Evolutionary conservation across 2,797 vertebrate species (phyloP), one percentile per base, ranked within the genome.

Genomic region (Choloepus didactylus): DNA sequence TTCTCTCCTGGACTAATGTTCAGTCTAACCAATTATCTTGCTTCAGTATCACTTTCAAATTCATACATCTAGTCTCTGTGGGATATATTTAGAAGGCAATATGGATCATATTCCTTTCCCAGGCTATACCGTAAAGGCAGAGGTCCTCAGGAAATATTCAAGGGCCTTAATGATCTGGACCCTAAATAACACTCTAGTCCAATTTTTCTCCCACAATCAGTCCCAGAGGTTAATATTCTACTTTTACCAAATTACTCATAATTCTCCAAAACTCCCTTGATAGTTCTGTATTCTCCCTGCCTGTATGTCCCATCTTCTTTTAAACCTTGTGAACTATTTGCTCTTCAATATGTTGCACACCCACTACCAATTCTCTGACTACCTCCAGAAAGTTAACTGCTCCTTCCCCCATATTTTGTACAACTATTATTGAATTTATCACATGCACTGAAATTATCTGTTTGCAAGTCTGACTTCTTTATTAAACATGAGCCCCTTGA

Each of bases 261-360:
- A 4, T 79, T 62, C 73, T 88, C 73, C 64, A 77, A 93, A 84
- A 3, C 35, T 77, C 9, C 35, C 49, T 79, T 88, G 77, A 35
- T n/a, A 94, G 59, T 56, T 92, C 54, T 77, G 41, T 82, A 87
- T 77, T 89, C 35, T 18, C 91, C 66, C 80, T 95, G 19, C 35
- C 31, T 89, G 15, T 69, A 91, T 6, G 70, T 15, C 46, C 38
- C 64, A 46, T n/a, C 70, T 27, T 87, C 77, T 75, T 87, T 87
- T 54, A 93, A 9, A 87, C 46, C 4, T 91, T 85, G 84, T 72
- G 81, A 95, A 96, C 60, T 49, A 44, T 23, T 46, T 66, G 38
- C 25, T 54, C 12, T 85, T 77, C 41, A 93, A 18, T 87, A 64
- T 44, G 29, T 35, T 35, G 6, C 46, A 66, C 51, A 31, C 27